Conservation (phyloP, 64 coral and sea anemone species). For the Actinia equina region DNA sequence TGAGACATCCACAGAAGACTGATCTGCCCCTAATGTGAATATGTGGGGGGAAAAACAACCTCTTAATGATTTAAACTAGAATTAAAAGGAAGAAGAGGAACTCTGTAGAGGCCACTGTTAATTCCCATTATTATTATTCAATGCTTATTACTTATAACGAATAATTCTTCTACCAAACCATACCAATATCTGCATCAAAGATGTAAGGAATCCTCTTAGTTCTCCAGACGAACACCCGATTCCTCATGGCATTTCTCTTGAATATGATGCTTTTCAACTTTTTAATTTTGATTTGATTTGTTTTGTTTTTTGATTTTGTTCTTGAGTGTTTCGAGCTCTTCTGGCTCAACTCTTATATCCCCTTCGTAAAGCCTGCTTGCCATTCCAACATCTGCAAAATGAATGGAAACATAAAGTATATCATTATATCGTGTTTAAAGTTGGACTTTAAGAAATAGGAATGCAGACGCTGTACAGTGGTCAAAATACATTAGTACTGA, state of each 20-base stretch:
- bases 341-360: neutral
- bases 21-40: no score
- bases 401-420: neutral
- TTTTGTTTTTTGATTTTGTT: neutral
- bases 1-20: no score
- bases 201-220: neutral
- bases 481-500: neutral
- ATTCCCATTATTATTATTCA: no score
- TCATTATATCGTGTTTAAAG: neutral
- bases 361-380: neutral
- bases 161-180: neutral
- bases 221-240: neutral
- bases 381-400: neutral
- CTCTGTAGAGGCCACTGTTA: no score
- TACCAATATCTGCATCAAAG: neutral
- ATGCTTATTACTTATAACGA: neutral
- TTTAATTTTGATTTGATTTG: neutral
- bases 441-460: neutral
- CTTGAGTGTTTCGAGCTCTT: constrained; percentile 3
- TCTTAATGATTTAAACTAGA: no score
- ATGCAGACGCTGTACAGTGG: neutral
- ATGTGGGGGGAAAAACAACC: no score
- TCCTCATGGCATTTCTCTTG: constrained; percentile 4
- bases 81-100: no score
- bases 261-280: neutral